phyloP scores from a whole-genome alignment of 2,113 vertebrate species.

The Salvator merianae region DNA sequence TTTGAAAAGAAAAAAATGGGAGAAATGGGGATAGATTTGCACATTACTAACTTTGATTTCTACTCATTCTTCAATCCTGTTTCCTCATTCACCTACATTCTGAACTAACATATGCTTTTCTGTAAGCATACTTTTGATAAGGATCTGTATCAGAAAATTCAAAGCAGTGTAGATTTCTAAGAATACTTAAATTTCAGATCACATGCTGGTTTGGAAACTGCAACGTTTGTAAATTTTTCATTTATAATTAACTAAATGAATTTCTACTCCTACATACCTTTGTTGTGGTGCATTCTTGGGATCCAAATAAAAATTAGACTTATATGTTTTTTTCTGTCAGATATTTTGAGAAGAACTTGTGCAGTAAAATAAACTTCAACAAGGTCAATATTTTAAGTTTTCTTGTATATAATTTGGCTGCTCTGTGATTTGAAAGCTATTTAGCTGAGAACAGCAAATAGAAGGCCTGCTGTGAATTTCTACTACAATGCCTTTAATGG shows the following conservation, averaged over 20 bases:
- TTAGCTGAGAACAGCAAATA: slow-evolving; percentile 42
- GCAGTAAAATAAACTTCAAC: slow-evolving; percentile 47
- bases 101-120: too few relatives aligned
- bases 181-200: too few relatives aligned
- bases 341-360: slow-evolving; percentile 31
- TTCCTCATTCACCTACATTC: background rate
- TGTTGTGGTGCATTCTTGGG: background rate
- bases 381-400: slow-evolving; percentile 59
- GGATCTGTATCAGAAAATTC: too few relatives aligned
- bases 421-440: slow-evolving; percentile 38
- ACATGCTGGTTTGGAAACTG: too few relatives aligned
- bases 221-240: too few relatives aligned
- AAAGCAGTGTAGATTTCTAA: too few relatives aligned
- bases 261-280: background rate
- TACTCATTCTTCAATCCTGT: background rate
- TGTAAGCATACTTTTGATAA: too few relatives aligned
- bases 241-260: background rate
- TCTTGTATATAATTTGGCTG: slow-evolving; percentile 50
- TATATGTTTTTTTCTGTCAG: slow-evolving; percentile 24
- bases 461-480: slow-evolving; percentile 39
- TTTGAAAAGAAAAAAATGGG: background rate
- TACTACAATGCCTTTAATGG: slow-evolving; percentile 62
- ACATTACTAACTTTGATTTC: background rate
- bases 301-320: slow-evolving; percentile 12
- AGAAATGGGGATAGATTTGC: background rate